Percentiles rank a stretch among this genome's conserved stretches.
These are phyloP conservation scores for Aplidium turbinatum DNA, from an alignment of 23 tunicate species.

Conservation along the genomic window DNA sequence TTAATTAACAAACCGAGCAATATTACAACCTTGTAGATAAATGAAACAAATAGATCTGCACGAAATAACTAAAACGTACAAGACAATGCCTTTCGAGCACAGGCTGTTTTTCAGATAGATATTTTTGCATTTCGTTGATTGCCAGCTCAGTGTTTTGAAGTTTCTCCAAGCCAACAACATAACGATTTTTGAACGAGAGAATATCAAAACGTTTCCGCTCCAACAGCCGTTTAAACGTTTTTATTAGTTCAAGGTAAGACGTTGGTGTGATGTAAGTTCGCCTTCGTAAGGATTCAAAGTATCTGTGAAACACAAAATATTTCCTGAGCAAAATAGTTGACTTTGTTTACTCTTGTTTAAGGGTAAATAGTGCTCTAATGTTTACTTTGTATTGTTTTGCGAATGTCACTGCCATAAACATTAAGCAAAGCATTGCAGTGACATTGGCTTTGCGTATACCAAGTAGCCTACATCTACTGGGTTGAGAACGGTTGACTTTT, in stretches of 20 bases:
- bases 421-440: background rate
- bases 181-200: conserved; percentile 77
- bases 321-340: background rate
- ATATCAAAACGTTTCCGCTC: conserved; percentile 74
- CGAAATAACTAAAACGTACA: background rate
- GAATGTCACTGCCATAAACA: too few species aligned
- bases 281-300: conserved; percentile 59
- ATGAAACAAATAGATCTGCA: background rate
- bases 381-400: background rate
- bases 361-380: background rate
- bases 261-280: conserved; percentile 92
- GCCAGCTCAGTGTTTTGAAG: conserved; percentile 69
- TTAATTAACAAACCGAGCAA: background rate
- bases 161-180: conserved; percentile 78
- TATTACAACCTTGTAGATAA: background rate
- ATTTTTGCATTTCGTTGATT: conserved; percentile 70
- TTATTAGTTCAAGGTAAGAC: conserved; percentile 83
- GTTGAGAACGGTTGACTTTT: too few species aligned
- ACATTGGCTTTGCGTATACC: too few species aligned
- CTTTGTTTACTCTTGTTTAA: background rate
- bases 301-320: conserved; percentile 28
- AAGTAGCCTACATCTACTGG: too few species aligned
- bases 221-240: conserved; percentile 80
- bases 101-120: conserved; percentile 75
- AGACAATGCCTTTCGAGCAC: conserved; percentile 51